Evolutionary conservation across 1,140 invertebrate genomes (phyloP).

Genomic region (Teleogryllus occipitalis): DNA sequence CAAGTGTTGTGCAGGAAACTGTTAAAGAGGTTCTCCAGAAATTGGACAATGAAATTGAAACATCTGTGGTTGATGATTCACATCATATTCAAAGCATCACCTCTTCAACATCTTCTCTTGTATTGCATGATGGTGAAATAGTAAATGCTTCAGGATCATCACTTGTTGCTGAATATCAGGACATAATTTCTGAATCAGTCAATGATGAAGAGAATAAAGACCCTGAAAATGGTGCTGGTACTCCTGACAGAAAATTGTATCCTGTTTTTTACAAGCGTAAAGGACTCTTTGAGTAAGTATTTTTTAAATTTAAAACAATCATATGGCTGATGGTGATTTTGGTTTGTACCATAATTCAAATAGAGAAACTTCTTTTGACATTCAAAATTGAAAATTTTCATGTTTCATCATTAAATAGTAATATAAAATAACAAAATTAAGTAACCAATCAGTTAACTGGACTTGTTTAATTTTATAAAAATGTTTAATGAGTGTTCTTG

Average conservation of each 20-base stretch:
- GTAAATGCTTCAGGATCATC: background rate
- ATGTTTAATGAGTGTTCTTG: too few relatives aligned
- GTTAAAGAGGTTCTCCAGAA: slow-evolving; percentile 1
- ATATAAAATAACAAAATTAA: too few relatives aligned
- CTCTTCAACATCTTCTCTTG: slow-evolving; percentile 7
- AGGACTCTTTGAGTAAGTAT: background rate
- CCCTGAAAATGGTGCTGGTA: background rate
- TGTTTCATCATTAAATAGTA: too few relatives aligned
- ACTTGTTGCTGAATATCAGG: too few relatives aligned
- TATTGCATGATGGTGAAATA: background rate
- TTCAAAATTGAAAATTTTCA: too few relatives aligned
- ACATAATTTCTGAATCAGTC: too few relatives aligned
- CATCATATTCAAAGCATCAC: slow-evolving; percentile 6
- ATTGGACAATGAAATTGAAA: background rate
- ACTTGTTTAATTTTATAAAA: too few relatives aligned
- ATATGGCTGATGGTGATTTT: too few relatives aligned
- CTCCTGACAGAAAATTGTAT: background rate
- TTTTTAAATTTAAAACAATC: too few relatives aligned
- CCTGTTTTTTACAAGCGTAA: background rate
- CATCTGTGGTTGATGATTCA: background rate
- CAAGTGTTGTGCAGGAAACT: background rate
- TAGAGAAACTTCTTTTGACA: too few relatives aligned
- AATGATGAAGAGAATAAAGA: background rate
- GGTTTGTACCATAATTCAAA: too few relatives aligned
- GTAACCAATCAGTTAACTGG: too few relatives aligned